A percentile compares a stretch with the other conserved stretches of the same genome.
Conservation (phyloP, 2,113 vertebrate genomes). For the Phrynosoma blainvillii region DNA sequence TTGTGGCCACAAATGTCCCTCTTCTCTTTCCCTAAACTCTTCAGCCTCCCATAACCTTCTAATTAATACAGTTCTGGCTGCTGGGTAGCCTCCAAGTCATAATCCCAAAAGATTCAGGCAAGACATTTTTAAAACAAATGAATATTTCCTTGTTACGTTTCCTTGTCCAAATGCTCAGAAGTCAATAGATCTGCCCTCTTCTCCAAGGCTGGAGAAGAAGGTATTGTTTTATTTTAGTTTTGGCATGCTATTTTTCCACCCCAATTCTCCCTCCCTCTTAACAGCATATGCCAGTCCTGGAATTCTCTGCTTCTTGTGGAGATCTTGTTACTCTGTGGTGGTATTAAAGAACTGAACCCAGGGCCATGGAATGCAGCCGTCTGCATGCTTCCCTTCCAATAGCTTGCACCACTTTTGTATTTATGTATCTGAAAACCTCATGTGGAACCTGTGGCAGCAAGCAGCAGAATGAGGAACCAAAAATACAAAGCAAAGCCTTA, state of each 20-base stretch:
- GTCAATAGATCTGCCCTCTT: background rate
- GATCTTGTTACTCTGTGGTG: conserved; percentile 24
- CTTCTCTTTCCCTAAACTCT: background rate
- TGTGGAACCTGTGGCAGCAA: background rate
- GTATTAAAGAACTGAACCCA: background rate
- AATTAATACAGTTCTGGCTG: background rate
- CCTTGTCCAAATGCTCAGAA: background rate
- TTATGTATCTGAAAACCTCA: conserved; percentile 33
- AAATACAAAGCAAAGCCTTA: conserved; percentile 42
- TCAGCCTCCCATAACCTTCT: background rate
- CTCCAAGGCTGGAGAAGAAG: background rate
- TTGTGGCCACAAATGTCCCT: background rate
- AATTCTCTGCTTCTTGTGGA: conserved; percentile 25
- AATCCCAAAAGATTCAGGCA: background rate
- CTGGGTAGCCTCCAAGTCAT: background rate
- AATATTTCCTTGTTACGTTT: background rate
- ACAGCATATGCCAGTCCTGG: conserved; percentile 12
- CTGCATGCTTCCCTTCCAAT: conserved; percentile 12
- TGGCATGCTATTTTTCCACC: background rate
- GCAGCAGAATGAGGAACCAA: conserved; percentile 36
- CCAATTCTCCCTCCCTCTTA: background rate
- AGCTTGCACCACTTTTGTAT: background rate
- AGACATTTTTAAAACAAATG: background rate
- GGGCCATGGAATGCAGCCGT: conserved; percentile 12
- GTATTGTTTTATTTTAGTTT: conserved; percentile 10